Base-by-base conservation (phyloP, 2,797 vertebrate species). In the Siniperca scherzeri region DNA sequence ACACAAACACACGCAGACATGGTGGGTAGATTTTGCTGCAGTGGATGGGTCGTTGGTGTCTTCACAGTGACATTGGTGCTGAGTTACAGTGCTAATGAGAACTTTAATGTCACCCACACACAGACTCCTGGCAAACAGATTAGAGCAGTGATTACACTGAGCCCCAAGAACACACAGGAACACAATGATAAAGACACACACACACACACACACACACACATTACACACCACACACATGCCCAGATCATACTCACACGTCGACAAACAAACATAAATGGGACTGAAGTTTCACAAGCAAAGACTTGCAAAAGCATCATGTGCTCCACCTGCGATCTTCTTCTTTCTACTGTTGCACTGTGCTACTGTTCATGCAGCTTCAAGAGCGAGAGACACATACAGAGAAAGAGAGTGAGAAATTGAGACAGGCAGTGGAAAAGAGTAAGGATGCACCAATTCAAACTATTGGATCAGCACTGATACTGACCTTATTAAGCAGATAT, bases 61-160 rank as follows among this genome's bases (percentile, higher is more conserved):
- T 94, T 94, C 90, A 85, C 91, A 92, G 90, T 92, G 88, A 94
- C 92, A 91, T 80, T 91, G 92, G 91, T 93, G 91, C 92, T 91
- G 93, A 93, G 91, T 92, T 94, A 87, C 91, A 89, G 91, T 87
- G 93, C 91, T 94, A 95, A 95, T 95, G 92, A 95, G 92, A 94
- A 93, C 93, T 94, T 94, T 91, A 94, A 92, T 94, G 92, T 95
- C 93, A 95, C 91, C 91, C 93, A 94, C 93, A 94, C 93, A 94
- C 85, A 92, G 90, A 92, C 86, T 92, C 89, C 88, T 83, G 83
- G 89, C 92, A 90, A 86, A 93, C 84, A 92, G 89, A 94, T 93
- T 92, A 93, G 93, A 93, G 81, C 83, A 80, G 91, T 87, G 92
- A 94, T 93, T 92, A 92, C 91, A 90, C 91, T 65, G 82, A 90